Evolutionary conservation across 2,888 invertebrate genomes (phyloP), one percentile per base, ranked within the genome.

Genomic region (Machimus atricapillus): DNA sequence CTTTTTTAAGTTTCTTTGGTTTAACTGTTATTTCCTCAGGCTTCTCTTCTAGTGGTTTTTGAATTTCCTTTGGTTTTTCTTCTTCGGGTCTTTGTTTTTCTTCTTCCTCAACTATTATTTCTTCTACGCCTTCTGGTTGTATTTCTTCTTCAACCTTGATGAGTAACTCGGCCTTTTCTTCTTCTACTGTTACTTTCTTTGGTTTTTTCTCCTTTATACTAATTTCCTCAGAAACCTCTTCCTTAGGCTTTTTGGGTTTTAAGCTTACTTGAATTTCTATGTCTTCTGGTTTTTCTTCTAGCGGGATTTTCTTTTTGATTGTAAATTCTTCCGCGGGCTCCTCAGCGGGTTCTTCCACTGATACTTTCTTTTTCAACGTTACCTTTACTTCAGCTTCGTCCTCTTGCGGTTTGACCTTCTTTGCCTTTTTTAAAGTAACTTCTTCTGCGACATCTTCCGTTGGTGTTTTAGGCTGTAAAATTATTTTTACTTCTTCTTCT

Each of bases 401-500:
- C 37, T 88, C 88, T 16, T 19, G 8, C 19, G 16, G 79, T 88
- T 90, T 89, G n/a, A 88, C 87, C 77, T 90, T 90, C 87, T 90
- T 90, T 4, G 89, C 34, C 7, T 34, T 76, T 37, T n/a, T n/a
- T 7, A 37, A 12, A 19, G 88, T 89, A 52, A 91, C 90, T 77
- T 93, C 92, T 89, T 92, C 91, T 3, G 91, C 90, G 46, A 91
- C 90, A 66, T 90, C 89, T 89, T 90, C 89, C 58, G 90, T 90
- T 0, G 91, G 89, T 52, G 90, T 90, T 88, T 91, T 91, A 1
- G 91, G 91, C 88, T 93, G 92, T 27, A 93, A 90, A 66, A 92
- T 92, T 12, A 92, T 90, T 78, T 91, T 90, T n/a, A 66, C 34
- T 34, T 74, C 66, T 79, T 91, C 92, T 86, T 93, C 93, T 34